Percentiles rank a stretch among this genome's conserved stretches.
phyloP scores from a whole-genome alignment of 2,797 vertebrate species.

The Spea hammondii region DNA sequence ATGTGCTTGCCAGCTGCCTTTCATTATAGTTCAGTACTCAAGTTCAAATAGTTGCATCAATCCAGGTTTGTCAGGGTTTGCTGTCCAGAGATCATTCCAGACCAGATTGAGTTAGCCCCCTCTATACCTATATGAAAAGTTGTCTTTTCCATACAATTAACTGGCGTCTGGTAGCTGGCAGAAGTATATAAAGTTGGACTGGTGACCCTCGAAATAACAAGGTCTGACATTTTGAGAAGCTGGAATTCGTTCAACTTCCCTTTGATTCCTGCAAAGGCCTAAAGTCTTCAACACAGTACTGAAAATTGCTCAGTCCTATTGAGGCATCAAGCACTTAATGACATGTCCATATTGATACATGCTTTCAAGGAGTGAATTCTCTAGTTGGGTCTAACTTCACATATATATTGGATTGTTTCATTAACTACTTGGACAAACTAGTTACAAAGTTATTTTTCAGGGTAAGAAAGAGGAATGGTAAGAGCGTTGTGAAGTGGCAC shows the following conservation, averaged over 20 bases:
- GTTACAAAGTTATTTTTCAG: conserved; percentile 45
- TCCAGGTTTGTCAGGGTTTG: conserved; percentile 56
- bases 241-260: conserved; percentile 32
- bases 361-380: conserved; percentile 39
- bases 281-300: conserved; percentile 15
- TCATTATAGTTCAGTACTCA: conserved; percentile 55
- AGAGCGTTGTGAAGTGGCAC: conserved; percentile 9
- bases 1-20: conserved; percentile 57
- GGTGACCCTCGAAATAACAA: conserved; percentile 37
- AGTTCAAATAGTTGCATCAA: conserved; percentile 57
- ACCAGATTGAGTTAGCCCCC: conserved; percentile 42
- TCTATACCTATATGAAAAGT: conserved; percentile 26
- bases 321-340: conserved; percentile 31
- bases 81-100: conserved; percentile 54
- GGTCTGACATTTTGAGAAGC: conserved; percentile 32
- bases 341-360: conserved; percentile 46
- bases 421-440: conserved; percentile 26
- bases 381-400: conserved; percentile 14
- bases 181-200: conserved; percentile 13
- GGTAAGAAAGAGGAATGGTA: conserved; percentile 14
- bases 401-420: conserved; percentile 44
- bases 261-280: conserved; percentile 7
- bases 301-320: conserved; percentile 33
- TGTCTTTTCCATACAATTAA: conserved; percentile 45
- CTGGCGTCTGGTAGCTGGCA: conserved; percentile 29